phyloP scores from a whole-genome alignment of 53 echinoderm and acorn worm species.

The Apostichopus leukothele region DNA sequence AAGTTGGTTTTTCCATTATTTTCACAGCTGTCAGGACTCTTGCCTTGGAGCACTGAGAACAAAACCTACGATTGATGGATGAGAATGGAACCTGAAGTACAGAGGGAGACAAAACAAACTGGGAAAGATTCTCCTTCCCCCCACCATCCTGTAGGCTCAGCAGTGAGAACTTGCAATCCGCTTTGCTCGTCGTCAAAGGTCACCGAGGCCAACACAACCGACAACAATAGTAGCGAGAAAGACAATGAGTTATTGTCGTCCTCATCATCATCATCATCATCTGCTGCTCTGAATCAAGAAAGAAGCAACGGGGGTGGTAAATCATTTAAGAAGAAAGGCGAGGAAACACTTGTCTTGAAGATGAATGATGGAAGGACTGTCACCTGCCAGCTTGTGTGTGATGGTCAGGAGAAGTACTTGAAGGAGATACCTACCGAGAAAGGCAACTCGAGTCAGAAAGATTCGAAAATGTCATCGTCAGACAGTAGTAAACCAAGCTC shows the following conservation, averaged over 20 bases:
- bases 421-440: slow-evolving; percentile 22
- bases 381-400: slow-evolving; percentile 40
- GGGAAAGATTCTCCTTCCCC: slow-evolving; percentile 34
- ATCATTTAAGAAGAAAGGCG: neutral
- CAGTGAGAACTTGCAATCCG: neutral
- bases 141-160: neutral
- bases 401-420: slow-evolving; percentile 42
- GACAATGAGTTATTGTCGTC: neutral
- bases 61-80: neutral
- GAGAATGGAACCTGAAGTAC: slow-evolving; percentile 42
- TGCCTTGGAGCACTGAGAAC: slow-evolving; percentile 12
- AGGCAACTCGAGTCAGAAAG: neutral
- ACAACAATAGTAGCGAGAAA: neutral
- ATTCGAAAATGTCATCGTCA: neutral
- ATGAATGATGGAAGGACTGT: slow-evolving; percentile 46
- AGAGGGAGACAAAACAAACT: neutral
- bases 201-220: neutral
- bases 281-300: neutral
- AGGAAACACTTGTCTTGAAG: slow-evolving; percentile 37
- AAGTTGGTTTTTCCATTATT: neutral
- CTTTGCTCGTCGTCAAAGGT: neutral
- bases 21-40: slow-evolving; percentile 10
- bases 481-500: slow-evolving; percentile 20
- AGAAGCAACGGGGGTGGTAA: neutral
- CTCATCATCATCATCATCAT: neutral